Percentiles rank a stretch among this genome's conserved stretches.
Conservation (phyloP, 1,140 invertebrate genomes). For the Calosoma granatense region DNA sequence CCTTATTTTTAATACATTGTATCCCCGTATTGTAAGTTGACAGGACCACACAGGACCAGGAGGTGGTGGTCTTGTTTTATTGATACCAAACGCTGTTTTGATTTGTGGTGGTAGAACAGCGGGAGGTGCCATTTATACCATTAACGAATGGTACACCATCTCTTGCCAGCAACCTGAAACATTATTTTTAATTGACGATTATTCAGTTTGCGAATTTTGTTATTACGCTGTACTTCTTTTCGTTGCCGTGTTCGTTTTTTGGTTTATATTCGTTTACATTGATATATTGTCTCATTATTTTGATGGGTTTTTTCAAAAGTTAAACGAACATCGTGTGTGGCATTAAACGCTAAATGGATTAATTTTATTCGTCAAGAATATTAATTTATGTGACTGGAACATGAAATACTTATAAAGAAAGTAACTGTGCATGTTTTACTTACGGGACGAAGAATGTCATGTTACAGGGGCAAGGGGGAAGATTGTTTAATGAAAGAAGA, state of each 20-base stretch:
- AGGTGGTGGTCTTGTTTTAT: neutral
- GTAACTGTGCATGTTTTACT: too few species aligned
- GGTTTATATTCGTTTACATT: neutral
- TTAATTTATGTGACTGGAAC: neutral
- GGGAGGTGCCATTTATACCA: neutral
- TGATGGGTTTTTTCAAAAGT: neutral
- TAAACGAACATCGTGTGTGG: neutral
- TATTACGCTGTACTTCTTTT: neutral
- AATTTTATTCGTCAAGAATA: neutral
- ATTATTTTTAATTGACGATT: neutral
- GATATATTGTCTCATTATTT: slow-evolving; percentile 5
- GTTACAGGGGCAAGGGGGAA: too few species aligned
- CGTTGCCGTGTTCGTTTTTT: neutral
- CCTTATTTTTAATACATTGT: neutral
- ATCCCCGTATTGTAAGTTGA: neutral
- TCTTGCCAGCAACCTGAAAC: neutral
- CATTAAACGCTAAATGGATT: neutral
- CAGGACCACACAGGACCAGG: neutral
- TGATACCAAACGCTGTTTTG: neutral
- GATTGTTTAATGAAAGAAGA: too few species aligned
- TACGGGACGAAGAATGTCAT: too few species aligned
- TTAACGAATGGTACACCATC: neutral
- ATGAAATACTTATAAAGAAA: slow-evolving; percentile 1
- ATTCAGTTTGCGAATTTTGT: neutral
- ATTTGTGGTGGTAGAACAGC: slow-evolving; percentile 1